These are phyloP conservation scores for Octomys mimax DNA, from an alignment of 2,797 vertebrate species.

Conservation along the genomic window DNA sequence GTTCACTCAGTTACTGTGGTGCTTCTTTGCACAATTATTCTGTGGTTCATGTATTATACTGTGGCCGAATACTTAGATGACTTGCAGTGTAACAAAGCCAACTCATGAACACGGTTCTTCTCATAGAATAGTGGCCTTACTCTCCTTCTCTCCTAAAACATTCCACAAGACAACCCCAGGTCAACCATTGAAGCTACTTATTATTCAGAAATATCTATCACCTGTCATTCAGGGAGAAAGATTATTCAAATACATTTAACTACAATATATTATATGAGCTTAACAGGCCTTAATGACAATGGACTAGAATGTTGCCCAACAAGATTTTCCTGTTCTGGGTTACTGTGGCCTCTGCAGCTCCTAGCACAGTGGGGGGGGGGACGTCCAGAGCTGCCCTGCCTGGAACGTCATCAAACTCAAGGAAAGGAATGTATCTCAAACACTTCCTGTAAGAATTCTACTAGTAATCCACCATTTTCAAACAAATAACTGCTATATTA, in stretches of 20 bases:
- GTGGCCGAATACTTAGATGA: not conserved
- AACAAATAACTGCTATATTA: conserved; percentile 1
- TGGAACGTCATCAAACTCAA: not conserved
- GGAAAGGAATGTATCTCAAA: not conserved
- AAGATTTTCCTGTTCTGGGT: not conserved
- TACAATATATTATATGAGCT: not conserved
- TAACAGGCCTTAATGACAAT: not conserved
- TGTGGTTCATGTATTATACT: not conserved
- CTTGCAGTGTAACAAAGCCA: not conserved
- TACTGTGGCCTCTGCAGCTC: not conserved
- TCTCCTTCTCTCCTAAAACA: not conserved
- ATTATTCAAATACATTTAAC: not conserved
- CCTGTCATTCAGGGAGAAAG: not conserved
- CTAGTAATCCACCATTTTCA: not conserved
- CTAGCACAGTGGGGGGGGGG: not conserved
- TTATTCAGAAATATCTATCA: not conserved
- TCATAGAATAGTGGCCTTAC: not conserved
- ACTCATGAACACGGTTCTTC: not conserved
- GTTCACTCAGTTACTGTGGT: not conserved
- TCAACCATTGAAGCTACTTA: not conserved
- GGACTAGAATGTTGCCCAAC: not conserved
- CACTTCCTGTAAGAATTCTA: not conserved
- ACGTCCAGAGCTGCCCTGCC: not conserved
- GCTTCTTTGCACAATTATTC: not conserved
- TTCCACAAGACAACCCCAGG: not conserved